Conservation (phyloP, 2,888 invertebrate genomes). For the Trissolcus japonicus region DNA sequence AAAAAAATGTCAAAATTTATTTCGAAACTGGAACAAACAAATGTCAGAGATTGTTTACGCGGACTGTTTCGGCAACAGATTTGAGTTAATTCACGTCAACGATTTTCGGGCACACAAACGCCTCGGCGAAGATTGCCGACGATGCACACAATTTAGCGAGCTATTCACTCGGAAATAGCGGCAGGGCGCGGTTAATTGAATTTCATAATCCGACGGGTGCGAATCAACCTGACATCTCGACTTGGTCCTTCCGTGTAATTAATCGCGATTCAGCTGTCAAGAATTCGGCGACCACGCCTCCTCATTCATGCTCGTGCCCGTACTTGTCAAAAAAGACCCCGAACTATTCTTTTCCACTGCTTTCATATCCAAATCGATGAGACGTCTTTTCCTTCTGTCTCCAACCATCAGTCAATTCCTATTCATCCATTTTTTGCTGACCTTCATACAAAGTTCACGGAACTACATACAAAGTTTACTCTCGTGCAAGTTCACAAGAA, state of each 20-base stretch:
- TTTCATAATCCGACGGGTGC: conserved; percentile 65
- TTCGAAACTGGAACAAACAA: no score
- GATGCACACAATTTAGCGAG: conserved; percentile 44
- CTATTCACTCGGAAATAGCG: conserved; percentile 43
- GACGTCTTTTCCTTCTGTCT: no score
- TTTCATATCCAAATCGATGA: no score
- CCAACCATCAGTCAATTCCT: no score
- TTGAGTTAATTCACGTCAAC: no score
- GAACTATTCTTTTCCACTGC: not conserved
- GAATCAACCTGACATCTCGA: conserved; percentile 60
- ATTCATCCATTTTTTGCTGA: not conserved
- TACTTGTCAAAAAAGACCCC: conserved; percentile 11
- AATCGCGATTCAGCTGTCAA: conserved; percentile 63
- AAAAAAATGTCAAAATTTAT: no score
- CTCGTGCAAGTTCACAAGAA: no score
- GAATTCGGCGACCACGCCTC: conserved; percentile 6
- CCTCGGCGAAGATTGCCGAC: conserved; percentile 15
- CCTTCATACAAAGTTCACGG: no score
- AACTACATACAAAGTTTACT: no score
- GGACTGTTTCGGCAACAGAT: no score
- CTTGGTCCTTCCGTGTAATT: conserved; percentile 63
- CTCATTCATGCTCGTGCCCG: conserved; percentile 3
- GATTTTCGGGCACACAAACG: no score
- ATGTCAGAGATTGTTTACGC: no score
- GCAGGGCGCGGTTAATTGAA: conserved; percentile 63